Conservation (phyloP, 1,140 invertebrate genomes). For the Sitodiplosis mosellana region DNA sequence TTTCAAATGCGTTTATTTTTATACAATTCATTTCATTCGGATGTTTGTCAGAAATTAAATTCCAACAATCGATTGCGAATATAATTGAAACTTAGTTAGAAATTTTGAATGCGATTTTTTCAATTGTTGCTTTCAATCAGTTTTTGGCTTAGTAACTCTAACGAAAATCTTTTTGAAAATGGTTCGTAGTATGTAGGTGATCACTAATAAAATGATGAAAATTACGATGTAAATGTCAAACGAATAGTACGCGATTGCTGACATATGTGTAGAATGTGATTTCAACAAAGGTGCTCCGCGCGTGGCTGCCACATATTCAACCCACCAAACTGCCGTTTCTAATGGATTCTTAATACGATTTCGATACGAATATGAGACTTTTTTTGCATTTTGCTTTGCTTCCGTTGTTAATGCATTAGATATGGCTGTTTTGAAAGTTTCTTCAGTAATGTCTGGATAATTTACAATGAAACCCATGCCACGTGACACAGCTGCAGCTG, state of each 20-base stretch:
- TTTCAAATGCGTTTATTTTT: too few relatives aligned
- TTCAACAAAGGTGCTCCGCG: slow-evolving; percentile 23
- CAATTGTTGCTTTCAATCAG: too few relatives aligned
- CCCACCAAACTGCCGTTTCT: slow-evolving; percentile 25
- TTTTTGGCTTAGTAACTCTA: too few relatives aligned
- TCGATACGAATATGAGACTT: slow-evolving; percentile 16
- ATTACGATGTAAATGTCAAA: slow-evolving; percentile 8
- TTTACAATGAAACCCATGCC: slow-evolving; percentile 37
- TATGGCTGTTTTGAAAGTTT: slow-evolving; percentile 29
- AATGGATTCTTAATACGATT: slow-evolving; percentile 16
- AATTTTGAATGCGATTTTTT: too few relatives aligned
- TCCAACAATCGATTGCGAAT: too few relatives aligned
- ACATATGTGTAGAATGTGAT: slow-evolving; percentile 15
- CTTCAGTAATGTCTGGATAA: slow-evolving; percentile 34
- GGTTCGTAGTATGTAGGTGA: too few relatives aligned
- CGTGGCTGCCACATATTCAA: slow-evolving; percentile 28
- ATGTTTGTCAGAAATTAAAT: too few relatives aligned
- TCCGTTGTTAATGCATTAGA: slow-evolving; percentile 25
- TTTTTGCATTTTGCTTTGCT: neutral
- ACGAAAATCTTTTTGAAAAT: too few relatives aligned
- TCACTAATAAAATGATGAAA: too few relatives aligned
- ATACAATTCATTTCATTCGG: too few relatives aligned
- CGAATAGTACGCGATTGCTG: slow-evolving; percentile 17
- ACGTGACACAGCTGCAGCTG: slow-evolving; percentile 33
- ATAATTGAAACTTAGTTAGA: too few relatives aligned